Evolutionary conservation across 2,888 invertebrate genomes (phyloP).

Genomic region (Xylocampa areola): DNA sequence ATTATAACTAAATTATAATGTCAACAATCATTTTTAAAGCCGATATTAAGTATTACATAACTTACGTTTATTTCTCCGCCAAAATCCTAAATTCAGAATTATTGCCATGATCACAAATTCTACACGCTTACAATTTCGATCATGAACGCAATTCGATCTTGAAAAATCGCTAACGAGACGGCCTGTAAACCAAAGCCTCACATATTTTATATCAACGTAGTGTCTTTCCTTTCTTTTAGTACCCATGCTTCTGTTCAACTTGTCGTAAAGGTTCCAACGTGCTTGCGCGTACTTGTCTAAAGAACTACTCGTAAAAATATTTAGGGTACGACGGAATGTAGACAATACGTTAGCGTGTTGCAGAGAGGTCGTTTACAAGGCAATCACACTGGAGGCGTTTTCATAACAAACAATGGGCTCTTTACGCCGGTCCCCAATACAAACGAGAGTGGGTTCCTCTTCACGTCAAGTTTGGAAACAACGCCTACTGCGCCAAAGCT

Average conservation of each 20-base stretch:
- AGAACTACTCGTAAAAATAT: conserved; percentile 42
- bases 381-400: conserved; percentile 64
- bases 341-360: conserved; percentile 48
- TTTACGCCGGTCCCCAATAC: conserved; percentile 53
- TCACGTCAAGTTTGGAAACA: conserved; percentile 61
- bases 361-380: conserved; percentile 52
- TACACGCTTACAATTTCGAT: conserved; percentile 30
- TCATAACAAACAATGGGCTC: conserved; percentile 70
- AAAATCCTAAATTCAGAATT: conserved; percentile 23
- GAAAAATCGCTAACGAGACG: conserved; percentile 31
- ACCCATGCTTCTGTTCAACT: conserved; percentile 13
- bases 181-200: conserved; percentile 26
- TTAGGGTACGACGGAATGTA: conserved; percentile 25
- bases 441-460: conserved; percentile 63
- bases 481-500: conserved; percentile 14
- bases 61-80: neutral
- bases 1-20: too few relatives aligned
- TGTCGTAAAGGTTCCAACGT: conserved; percentile 26
- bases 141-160: conserved; percentile 36
- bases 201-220: conserved; percentile 26
- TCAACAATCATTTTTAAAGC: too few relatives aligned
- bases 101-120: conserved; percentile 38
- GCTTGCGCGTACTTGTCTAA: conserved; percentile 19
- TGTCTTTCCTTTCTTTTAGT: conserved; percentile 21
- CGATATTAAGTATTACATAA: too few relatives aligned